Percentiles rank a stretch among this genome's conserved stretches.
Evolutionary conservation across 2,888 invertebrate genomes (phyloP).

Genomic region (Dryocosmus kuriphilus): DNA sequence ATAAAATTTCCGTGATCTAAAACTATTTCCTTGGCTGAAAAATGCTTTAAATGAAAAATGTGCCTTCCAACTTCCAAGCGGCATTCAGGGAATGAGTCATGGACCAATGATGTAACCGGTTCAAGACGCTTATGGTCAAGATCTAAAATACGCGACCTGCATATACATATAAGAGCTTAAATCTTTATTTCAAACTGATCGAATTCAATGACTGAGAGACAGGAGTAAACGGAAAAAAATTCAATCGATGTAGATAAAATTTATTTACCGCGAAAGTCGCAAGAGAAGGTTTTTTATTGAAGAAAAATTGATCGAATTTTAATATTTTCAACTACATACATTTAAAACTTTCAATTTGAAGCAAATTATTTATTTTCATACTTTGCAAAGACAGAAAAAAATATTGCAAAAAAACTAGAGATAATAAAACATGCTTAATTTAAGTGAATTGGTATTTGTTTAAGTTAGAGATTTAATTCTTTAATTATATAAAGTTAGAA

Average conservation of each 20-base stretch:
- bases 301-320: background rate
- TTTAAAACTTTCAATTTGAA: too few species aligned
- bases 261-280: background rate
- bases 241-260: background rate
- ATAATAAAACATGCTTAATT: too few species aligned
- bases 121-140: conserved; percentile 67
- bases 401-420: too few species aligned
- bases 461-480: too few species aligned
- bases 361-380: too few species aligned
- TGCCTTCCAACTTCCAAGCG: conserved; percentile 48
- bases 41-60: conserved; percentile 41
- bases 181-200: conserved; percentile 22
- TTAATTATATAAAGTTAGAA: too few species aligned
- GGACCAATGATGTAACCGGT: conserved; percentile 65
- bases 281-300: background rate
- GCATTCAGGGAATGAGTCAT: conserved; percentile 58
- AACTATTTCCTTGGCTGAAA: conserved; percentile 2
- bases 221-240: background rate
- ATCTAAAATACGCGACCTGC: conserved; percentile 58
- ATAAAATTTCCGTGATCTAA: background rate
- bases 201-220: conserved; percentile 3
- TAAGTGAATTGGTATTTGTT: too few species aligned
- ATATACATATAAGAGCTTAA: conserved; percentile 37
- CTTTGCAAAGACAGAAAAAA: too few species aligned
- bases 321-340: too few species aligned